phyloP scores from a whole-genome alignment of 2,113 vertebrate species.

The Anhinga anhinga region DNA sequence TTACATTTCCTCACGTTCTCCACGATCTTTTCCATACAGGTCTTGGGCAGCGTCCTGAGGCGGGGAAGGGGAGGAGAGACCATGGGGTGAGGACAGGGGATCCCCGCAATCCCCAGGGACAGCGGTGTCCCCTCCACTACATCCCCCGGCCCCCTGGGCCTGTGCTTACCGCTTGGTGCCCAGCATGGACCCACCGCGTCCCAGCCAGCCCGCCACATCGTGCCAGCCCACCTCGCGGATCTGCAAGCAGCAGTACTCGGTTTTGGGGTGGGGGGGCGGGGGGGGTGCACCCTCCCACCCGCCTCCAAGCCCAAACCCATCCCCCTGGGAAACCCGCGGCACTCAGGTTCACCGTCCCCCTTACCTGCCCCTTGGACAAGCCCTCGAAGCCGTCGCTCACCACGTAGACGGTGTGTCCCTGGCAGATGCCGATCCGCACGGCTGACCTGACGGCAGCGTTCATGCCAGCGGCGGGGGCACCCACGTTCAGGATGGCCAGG shows the following conservation, averaged over 20 bases:
- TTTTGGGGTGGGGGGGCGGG: background rate
- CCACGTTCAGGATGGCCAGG: constrained; percentile 91
- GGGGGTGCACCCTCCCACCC: no score
- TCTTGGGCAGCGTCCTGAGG: constrained; percentile 85
- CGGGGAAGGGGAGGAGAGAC: background rate
- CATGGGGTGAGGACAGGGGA: fast-evolving
- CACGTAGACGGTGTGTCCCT: constrained; percentile 85
- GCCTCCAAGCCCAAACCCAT: background rate
- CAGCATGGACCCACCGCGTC: constrained; percentile 91
- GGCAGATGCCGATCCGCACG: constrained; percentile 79
- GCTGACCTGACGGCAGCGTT: constrained; percentile 89
- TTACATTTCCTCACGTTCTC: constrained; percentile 79
- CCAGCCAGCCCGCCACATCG: constrained; percentile 91
- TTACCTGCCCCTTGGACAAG: constrained; percentile 84
- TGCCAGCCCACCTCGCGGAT: constrained; percentile 87
- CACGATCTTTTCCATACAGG: constrained; percentile 84
- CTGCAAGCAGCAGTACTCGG: constrained; percentile 16
- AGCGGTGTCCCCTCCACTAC: fast-evolving
- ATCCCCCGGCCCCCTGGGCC: fast-evolving
- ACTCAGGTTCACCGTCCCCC: fast-evolving
- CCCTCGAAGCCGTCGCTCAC: constrained; percentile 90
- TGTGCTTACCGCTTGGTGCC: constrained; percentile 89
- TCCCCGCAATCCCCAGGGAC: fast-evolving
- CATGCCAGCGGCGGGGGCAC: constrained; percentile 92
- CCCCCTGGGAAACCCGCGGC: fast-evolving